A percentile compares a stretch with the other conserved stretches of the same genome.
phyloP scores from a whole-genome alignment of 2,888 invertebrate species.

The Omphaloscelis lunosa region DNA sequence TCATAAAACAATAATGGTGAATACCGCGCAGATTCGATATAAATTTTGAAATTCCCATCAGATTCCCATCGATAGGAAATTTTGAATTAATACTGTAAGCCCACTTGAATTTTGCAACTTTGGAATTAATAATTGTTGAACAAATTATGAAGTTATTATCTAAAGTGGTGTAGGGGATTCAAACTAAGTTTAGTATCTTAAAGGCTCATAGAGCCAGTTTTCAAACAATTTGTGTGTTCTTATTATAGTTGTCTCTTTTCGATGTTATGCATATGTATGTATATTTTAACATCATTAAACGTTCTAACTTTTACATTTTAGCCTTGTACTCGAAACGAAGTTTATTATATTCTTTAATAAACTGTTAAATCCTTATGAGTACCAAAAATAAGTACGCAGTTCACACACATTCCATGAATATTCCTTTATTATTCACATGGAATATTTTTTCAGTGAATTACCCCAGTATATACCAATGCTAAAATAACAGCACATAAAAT shows the following conservation, averaged over 20 bases:
- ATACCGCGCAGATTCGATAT: neutral
- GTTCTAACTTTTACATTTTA: neutral
- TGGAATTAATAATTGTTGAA: conserved; percentile 52
- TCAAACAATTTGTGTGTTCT: conserved; percentile 12
- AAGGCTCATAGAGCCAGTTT: conserved; percentile 37
- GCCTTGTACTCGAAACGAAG: neutral
- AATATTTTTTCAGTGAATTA: conserved; percentile 57
- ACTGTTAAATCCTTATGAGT: conserved; percentile 10
- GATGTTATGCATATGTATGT: neutral
- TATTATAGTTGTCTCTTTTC: neutral
- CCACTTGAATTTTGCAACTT: conserved; percentile 41
- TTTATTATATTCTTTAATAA: neutral
- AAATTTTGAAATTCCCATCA: conserved; percentile 9
- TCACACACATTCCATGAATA: conserved; percentile 23
- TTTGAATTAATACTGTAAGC: conserved; percentile 29
- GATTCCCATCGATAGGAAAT: conserved; percentile 44
- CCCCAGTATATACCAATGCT: conserved; percentile 37
- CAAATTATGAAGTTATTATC: conserved; percentile 59
- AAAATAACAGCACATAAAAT: conserved; percentile 63
- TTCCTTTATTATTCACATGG: conserved; percentile 38
- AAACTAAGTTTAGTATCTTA: conserved; percentile 45
- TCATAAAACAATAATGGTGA: neutral
- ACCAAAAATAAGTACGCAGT: conserved; percentile 15
- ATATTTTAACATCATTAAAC: neutral
- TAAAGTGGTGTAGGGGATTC: conserved; percentile 45